A percentile compares a stretch with the other conserved stretches of the same genome.
These are phyloP conservation scores for Pseudococcus viburni DNA, from an alignment of 2,888 invertebrate genomes.

Conservation along the genomic window DNA sequence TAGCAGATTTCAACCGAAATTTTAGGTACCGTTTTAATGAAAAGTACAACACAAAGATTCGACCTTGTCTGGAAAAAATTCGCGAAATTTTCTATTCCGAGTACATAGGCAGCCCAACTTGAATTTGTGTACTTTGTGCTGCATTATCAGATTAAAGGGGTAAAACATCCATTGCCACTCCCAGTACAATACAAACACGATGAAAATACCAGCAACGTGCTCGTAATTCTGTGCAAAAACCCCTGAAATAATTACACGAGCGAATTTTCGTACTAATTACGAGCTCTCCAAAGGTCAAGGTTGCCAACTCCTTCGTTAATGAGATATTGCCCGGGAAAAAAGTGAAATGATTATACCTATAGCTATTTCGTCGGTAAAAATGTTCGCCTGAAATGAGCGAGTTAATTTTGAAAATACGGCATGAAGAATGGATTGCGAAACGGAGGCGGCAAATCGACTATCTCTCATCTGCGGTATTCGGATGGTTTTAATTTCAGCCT, in stretches of 20 bases:
- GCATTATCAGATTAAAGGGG: background rate
- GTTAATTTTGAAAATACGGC: background rate
- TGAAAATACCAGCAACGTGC: background rate
- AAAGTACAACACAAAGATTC: background rate
- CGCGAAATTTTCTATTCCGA: too few species aligned
- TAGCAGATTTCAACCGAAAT: too few species aligned
- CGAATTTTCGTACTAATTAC: background rate
- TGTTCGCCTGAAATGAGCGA: background rate
- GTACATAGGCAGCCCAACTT: background rate
- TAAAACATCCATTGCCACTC: background rate
- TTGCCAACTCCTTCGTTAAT: background rate
- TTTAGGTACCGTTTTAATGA: background rate
- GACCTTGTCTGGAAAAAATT: background rate
- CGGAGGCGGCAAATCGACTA: background rate
- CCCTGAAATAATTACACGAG: background rate
- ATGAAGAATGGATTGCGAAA: background rate
- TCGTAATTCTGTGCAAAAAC: background rate
- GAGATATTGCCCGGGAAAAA: background rate
- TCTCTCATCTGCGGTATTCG: slow-evolving; percentile 7
- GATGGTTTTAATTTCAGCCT: background rate
- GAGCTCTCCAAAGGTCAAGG: background rate
- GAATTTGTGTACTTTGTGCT: background rate
- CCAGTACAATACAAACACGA: background rate
- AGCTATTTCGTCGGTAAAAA: background rate
- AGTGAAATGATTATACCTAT: background rate